A percentile compares a stretch with the other conserved stretches of the same genome.
Conservation (phyloP, 2,888 invertebrate species). For the Physocephala rufipes region DNA sequence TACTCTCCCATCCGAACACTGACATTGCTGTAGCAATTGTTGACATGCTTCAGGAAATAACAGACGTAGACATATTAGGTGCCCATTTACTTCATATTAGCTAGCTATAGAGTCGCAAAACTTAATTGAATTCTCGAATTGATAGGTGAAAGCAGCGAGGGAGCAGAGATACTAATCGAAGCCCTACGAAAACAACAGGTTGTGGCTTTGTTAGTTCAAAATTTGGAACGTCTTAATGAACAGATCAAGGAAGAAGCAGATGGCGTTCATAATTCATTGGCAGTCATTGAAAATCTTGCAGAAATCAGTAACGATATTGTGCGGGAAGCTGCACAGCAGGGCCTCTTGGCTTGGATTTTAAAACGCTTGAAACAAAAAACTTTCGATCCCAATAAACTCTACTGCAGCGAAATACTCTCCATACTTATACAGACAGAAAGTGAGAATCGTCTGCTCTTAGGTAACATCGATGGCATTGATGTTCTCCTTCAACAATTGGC, state of each 20-base stretch:
- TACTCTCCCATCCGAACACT: conserved; percentile 95
- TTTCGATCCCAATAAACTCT: conserved; percentile 94
- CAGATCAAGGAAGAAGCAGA: conserved; percentile 92
- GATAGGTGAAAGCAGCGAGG: conserved; percentile 83
- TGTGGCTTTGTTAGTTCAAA: conserved; percentile 89
- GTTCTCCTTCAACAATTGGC: conserved; percentile 93
- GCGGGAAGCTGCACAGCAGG: conserved; percentile 87
- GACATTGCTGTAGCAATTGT: conserved; percentile 69
- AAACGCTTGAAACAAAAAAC: conserved; percentile 87
- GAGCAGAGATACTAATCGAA: conserved; percentile 86
- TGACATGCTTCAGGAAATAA: conserved; percentile 81
- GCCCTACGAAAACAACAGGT: conserved; percentile 90
- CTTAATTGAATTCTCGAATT: background rate
- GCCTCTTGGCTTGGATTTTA: conserved; percentile 90
- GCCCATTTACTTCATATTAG: background rate
- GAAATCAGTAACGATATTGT: conserved; percentile 89
- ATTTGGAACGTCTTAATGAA: conserved; percentile 93
- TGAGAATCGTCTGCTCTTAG: conserved; percentile 81
- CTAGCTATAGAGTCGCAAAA: background rate
- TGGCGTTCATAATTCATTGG: conserved; percentile 92
- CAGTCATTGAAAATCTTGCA: conserved; percentile 93
- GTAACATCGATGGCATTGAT: conserved; percentile 94
- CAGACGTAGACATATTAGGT: conserved; percentile 91
- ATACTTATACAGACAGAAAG: conserved; percentile 92
- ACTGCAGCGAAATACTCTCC: conserved; percentile 94